These are phyloP conservation scores for Datnioides undecimradiatus DNA, from an alignment of 2,113 vertebrate genomes.

Conservation along the genomic window DNA sequence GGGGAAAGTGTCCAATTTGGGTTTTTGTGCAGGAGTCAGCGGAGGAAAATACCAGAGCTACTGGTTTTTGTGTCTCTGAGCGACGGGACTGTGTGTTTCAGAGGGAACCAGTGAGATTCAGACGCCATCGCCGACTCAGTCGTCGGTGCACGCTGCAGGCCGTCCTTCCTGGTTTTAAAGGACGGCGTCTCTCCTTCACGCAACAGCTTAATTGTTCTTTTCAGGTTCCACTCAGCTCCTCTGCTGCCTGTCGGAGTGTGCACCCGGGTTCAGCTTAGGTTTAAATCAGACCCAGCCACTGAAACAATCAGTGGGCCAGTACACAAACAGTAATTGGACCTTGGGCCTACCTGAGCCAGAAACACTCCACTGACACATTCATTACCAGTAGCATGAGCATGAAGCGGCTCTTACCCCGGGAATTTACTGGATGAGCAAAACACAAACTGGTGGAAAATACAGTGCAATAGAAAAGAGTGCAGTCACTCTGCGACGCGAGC, in stretches of 20 bases:
- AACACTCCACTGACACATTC: conserved; percentile 38
- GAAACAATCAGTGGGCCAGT: conserved; percentile 36
- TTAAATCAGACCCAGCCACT: conserved; percentile 36
- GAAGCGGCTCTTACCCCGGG: conserved; percentile 27
- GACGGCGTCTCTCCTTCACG: background rate
- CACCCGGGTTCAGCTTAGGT: conserved; percentile 33
- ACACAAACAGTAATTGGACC: conserved; percentile 50
- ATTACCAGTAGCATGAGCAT: conserved; percentile 37
- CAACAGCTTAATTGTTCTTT: conserved; percentile 31
- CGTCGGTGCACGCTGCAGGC: background rate
- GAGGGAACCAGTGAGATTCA: background rate
- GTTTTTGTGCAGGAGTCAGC: background rate
- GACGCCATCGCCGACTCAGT: background rate
- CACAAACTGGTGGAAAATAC: conserved; percentile 41
- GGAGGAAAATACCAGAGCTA: conserved; percentile 15
- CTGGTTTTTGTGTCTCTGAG: conserved; percentile 8
- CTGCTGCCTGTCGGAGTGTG: conserved; percentile 27
- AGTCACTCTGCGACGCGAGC: background rate
- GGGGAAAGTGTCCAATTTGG: conserved; percentile 25
- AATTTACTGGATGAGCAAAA: conserved; percentile 44
- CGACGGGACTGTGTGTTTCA: background rate
- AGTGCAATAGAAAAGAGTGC: conserved; percentile 6
- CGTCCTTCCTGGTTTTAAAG: background rate
- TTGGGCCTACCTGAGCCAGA: conserved; percentile 38
- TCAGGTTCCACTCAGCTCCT: conserved; percentile 2